phyloP scores from a whole-genome alignment of 2,888 invertebrate species.

The Nymphalis c-album region DNA sequence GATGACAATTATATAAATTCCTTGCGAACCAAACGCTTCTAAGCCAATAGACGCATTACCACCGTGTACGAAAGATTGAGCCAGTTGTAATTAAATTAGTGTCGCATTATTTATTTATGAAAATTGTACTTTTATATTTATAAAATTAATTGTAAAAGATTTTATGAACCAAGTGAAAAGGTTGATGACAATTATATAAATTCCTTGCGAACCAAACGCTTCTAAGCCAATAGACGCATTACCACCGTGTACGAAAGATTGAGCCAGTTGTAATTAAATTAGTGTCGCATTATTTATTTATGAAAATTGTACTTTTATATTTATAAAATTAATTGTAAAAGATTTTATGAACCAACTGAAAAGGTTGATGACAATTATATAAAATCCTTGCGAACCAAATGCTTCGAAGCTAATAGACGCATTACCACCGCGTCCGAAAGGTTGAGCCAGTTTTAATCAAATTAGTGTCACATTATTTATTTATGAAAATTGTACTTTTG shows the following conservation, averaged over 20 bases:
- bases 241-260: conserved; percentile 4
- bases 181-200: conserved; percentile 8
- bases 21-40: conserved; percentile 9
- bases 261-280: neutral
- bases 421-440: conserved; percentile 3
- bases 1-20: conserved; percentile 6
- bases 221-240: neutral
- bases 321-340: too few relatives aligned
- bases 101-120: neutral
- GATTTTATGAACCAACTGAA: too few relatives aligned
- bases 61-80: conserved; percentile 1
- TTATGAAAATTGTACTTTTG: too few relatives aligned
- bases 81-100: neutral
- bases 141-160: too few relatives aligned
- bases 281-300: neutral
- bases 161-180: too few relatives aligned
- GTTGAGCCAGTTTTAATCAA: neutral
- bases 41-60: neutral
- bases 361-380: conserved; percentile 10
- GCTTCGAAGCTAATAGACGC: neutral
- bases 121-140: neutral
- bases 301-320: neutral
- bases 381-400: conserved; percentile 11
- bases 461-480: neutral
- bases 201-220: conserved; percentile 11